phyloP scores from a whole-genome alignment of 1,140 invertebrate species.

The Eriocheir sinensis region DNA sequence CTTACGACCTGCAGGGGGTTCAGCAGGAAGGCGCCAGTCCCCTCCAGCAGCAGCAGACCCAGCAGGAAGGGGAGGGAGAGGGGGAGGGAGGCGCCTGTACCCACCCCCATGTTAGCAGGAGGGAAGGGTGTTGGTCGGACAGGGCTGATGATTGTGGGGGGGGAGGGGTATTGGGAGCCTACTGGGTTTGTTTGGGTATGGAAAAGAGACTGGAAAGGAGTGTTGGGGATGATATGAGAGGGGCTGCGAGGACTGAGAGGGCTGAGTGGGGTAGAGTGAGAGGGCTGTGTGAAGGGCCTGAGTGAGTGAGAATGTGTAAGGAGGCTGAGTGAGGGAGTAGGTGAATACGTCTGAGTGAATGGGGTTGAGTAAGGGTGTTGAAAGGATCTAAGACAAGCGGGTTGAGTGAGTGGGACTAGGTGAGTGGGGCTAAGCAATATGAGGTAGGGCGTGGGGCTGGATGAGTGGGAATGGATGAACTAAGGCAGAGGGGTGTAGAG shows the following conservation, averaged over 20 bases:
- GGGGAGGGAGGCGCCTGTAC: neutral
- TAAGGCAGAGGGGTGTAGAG: no score
- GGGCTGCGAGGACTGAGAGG: neutral
- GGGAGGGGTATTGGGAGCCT: no score
- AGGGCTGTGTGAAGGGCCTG: neutral
- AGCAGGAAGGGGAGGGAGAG: neutral
- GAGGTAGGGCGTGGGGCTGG: neutral
- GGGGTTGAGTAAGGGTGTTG: no score
- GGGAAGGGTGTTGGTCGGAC: no score
- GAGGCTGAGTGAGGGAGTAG: neutral
- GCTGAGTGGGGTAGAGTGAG: neutral
- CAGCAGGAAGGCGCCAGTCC: neutral
- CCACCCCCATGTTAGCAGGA: no score
- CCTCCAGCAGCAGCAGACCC: neutral
- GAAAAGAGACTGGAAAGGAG: neutral
- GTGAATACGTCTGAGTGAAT: neutral
- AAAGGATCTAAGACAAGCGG: no score
- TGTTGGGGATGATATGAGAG: neutral
- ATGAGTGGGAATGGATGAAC: no score
- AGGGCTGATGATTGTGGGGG: no score
- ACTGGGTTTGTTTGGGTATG: no score
- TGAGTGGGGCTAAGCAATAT: no score
- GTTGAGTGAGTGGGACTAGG: neutral
- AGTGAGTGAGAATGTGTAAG: neutral
- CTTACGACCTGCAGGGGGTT: neutral